phyloP scores from a whole-genome alignment of 2,888 invertebrate genomes.

The Rhagonycha lutea region DNA sequence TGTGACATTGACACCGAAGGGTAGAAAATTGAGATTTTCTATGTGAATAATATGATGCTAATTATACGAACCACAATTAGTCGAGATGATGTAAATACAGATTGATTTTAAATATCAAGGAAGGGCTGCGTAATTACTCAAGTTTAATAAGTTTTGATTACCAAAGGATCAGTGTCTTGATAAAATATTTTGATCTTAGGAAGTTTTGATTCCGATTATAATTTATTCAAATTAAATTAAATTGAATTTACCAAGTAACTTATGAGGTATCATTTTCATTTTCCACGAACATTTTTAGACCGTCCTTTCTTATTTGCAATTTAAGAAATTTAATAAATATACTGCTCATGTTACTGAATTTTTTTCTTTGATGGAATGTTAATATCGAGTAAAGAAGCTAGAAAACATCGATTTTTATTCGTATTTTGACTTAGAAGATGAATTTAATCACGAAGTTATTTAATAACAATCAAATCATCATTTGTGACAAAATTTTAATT shows the following conservation, averaged over 20 bases:
- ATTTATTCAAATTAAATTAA: background rate
- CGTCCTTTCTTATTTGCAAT: background rate
- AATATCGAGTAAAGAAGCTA: too few species aligned
- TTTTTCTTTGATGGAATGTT: too few species aligned
- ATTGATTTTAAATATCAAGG: background rate
- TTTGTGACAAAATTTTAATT: background rate
- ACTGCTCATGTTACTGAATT: too few species aligned
- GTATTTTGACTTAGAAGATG: too few species aligned
- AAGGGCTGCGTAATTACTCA: background rate
- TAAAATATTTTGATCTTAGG: background rate
- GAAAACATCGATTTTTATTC: too few species aligned
- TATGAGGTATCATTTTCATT: background rate
- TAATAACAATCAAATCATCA: too few species aligned
- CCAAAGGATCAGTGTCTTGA: background rate
- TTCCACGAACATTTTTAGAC: background rate
- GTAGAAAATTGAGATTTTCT: background rate
- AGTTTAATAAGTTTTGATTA: background rate
- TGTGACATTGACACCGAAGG: background rate
- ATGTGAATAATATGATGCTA: background rate
- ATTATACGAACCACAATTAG: background rate
- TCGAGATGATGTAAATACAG: background rate
- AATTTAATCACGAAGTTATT: too few species aligned
- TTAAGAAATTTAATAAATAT: background rate
- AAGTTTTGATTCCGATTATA: background rate
- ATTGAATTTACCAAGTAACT: background rate